Evolutionary conservation across 2,113 vertebrate genomes (phyloP).

Genomic region (Chroicocephalus ridibundus): DNA sequence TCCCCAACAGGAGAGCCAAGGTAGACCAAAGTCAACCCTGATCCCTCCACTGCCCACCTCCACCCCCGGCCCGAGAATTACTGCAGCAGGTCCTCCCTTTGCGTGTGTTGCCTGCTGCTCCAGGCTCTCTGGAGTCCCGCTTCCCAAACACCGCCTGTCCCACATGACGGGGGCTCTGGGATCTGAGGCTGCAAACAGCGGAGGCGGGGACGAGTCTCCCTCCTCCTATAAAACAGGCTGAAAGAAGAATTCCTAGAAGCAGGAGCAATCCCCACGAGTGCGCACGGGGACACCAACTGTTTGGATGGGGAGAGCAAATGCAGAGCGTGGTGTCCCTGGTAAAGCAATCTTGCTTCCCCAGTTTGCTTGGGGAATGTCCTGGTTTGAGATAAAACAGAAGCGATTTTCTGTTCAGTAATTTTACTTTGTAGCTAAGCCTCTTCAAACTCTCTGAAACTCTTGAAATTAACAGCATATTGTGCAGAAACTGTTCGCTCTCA

Average conservation of each 20-base stretch:
- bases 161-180: not conserved
- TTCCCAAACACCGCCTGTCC: not conserved
- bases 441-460: too few relatives aligned
- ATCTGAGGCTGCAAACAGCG: not conserved
- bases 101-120: not conserved
- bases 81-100: not conserved
- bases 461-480: too few relatives aligned
- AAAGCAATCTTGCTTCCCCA: not conserved
- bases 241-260: not conserved
- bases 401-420: too few relatives aligned
- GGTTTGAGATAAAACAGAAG: too few relatives aligned
- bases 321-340: accelerated
- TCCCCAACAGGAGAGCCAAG: not conserved
- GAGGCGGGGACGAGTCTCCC: accelerated
- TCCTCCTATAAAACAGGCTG: not conserved
- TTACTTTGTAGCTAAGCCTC: too few relatives aligned
- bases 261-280: too few relatives aligned
- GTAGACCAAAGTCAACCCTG: not conserved
- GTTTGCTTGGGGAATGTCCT: too few relatives aligned
- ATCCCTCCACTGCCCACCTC: not conserved
- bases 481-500: too few relatives aligned
- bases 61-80: not conserved
- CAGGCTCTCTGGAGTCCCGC: not conserved
- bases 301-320: not conserved
- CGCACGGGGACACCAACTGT: not conserved